phyloP scores from a whole-genome alignment of 2,113 vertebrate species.

The Uria aalge region DNA sequence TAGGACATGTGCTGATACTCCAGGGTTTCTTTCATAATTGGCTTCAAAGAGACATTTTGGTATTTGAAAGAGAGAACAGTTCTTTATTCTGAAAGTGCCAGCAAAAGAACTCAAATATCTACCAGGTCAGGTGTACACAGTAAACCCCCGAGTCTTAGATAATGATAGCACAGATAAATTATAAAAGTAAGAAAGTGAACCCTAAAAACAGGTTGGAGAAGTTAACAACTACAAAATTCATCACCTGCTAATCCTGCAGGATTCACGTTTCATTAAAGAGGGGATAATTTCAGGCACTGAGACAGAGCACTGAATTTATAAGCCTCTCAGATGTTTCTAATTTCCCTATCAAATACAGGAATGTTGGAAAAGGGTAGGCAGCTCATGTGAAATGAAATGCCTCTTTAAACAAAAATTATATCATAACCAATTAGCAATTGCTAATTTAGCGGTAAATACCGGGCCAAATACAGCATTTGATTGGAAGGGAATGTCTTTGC shows the following conservation, averaged over 20 bases:
- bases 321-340: neutral
- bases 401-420: neutral
- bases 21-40: slow-evolving; percentile 12
- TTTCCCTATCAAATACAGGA: neutral
- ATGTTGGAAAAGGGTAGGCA: neutral
- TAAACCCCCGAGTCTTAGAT: neutral
- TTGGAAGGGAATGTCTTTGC: neutral
- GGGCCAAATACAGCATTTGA: neutral
- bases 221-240: neutral
- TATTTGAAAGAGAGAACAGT: neutral
- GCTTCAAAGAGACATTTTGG: neutral
- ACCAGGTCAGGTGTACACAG: neutral
- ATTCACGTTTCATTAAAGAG: slow-evolving; percentile 10
- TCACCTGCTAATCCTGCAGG: neutral
- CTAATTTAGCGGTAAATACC: neutral
- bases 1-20: neutral
- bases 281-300: neutral
- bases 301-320: neutral
- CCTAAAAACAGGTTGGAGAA: neutral
- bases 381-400: neutral
- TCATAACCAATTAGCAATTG: neutral
- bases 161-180: neutral
- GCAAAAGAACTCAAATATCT: neutral
- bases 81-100: neutral
- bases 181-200: neutral